Base-by-base conservation (phyloP, 2,113 vertebrate species). In the Gymnobelideus leadbeateri region DNA sequence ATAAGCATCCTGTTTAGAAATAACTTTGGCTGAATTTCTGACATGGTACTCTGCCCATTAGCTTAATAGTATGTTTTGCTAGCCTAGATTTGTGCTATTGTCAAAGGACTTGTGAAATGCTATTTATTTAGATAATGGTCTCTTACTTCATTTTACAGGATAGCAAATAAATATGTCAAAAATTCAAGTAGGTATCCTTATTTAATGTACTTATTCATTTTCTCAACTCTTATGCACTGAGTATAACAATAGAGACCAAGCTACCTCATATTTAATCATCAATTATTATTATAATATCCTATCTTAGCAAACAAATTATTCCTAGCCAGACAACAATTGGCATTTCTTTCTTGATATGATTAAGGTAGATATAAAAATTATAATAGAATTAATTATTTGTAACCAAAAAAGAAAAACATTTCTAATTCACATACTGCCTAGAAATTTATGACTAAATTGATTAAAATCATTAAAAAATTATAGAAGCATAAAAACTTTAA, bases 341-440 rank as follows among this genome's bases (percentile, higher is more conserved):
- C 0, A 14, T 96, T 97, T 96, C 89, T 93, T 96, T 96, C 93
- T 68, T 97, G 90, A 94, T 90, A 94, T 95, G 93, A 61, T 89
- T 93, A 94, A 95, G 91, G 92, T 97, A 93, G 94, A 96, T 91
- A 92, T 43, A 96, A 95, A 96, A 96, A 97, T 93, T 95, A 95
- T 91, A 91, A 98, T 90, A 92, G 96, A 98, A 68, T 68, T n/a
- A n/a, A 19, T 68, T 12, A 68, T 37, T n/a, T 68, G 37, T n/a
- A n/a, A 77, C 37, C 61, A 77, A 77, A 19, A 77, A 37, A 68
- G 61, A 77, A n/a, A n/a, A 68, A 37, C 19, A 12, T 31, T n/a
- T n/a, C 31, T 19, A n/a, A 77, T 77, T 16, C 16, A n/a, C 37
- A n/a, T 68, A 16, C 61, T 68, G 31, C 37, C 37, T 19, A n/a